Conservation (phyloP, 2,113 vertebrate species). For the Haemorhous mexicanus region DNA sequence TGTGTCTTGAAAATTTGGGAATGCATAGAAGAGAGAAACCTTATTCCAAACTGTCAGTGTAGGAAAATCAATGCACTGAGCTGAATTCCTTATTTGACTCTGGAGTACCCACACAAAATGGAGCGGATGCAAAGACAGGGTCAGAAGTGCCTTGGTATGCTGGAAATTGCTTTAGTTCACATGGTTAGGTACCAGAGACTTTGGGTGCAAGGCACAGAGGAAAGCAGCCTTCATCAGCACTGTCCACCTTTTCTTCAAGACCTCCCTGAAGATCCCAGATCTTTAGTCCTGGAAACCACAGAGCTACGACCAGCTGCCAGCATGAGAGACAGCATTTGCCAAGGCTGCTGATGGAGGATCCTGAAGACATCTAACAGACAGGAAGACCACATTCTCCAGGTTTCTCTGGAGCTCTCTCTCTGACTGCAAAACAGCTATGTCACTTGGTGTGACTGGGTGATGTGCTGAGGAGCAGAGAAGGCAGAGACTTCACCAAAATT, state of each 20-base stretch:
- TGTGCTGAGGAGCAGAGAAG: neutral
- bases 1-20: neutral
- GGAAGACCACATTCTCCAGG: neutral
- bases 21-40: neutral
- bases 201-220: neutral
- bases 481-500: neutral
- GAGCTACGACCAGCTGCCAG: neutral
- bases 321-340: neutral
- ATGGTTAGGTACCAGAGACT: neutral
- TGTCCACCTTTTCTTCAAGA: neutral
- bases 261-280: neutral
- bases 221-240: neutral
- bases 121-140: neutral
- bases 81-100: neutral
- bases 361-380: neutral
- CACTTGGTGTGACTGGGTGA: neutral
- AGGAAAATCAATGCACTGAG: constrained; percentile 4
- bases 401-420: neutral
- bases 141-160: neutral
- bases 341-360: neutral
- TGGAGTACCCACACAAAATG: neutral
- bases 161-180: neutral
- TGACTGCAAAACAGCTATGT: neutral
- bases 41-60: neutral
- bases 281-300: neutral